Base-by-base conservation (phyloP, 2,113 vertebrate species). In the Heptranchias perlo region DNA sequence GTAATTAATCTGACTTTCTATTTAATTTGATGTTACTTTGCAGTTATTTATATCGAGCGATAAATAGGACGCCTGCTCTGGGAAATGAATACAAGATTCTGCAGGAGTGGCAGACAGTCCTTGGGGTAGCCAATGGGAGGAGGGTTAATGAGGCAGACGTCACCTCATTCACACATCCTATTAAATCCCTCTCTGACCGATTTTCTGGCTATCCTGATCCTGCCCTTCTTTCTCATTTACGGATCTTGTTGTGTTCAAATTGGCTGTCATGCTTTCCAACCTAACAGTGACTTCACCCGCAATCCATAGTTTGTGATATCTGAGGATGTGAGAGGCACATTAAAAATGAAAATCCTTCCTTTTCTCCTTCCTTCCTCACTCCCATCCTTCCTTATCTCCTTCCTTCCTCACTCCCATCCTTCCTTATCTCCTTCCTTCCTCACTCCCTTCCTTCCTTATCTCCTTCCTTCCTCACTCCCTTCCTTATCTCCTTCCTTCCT, bases 21-120 rank as follows among this genome's bases (percentile, higher is more conserved):
- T 62, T 93, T 93, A 93, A 93, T 93, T 93, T 93, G 89, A 62
- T 93, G n/a, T 61, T 61, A 93, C 89, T 39, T 92, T 62, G 89
- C 21, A 93, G 89, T 93, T 93, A 93, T 62, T 93, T 93, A 93
- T 93, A 93, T 62, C 89, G 58, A 62, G 89, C 18, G 18, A 62
- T 62, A 93, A 93, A 93, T 93, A 93, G 89, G 58, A 93, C 89
- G 44, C 58, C 89, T 93, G 89, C 58, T 39, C 89, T 93, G 89
- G 89, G 89, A 93, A 93, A 93, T 93, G 35, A 93, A 39, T 93
- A n/a, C 35, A 93, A 39, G 4, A 62, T 93, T 93, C 64, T 93
- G 58, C 89, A 93, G 58, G 18, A 64, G 58, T 62, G 49, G n/a
- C 35, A n/a, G n/a, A n/a, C n/a, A 64, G 16, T 62, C 18, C 18